Percentiles rank a stretch among this genome's conserved stretches.
Evolutionary conservation across 2,797 vertebrate genomes (phyloP).

Genomic region (Danio aesculapii): DNA sequence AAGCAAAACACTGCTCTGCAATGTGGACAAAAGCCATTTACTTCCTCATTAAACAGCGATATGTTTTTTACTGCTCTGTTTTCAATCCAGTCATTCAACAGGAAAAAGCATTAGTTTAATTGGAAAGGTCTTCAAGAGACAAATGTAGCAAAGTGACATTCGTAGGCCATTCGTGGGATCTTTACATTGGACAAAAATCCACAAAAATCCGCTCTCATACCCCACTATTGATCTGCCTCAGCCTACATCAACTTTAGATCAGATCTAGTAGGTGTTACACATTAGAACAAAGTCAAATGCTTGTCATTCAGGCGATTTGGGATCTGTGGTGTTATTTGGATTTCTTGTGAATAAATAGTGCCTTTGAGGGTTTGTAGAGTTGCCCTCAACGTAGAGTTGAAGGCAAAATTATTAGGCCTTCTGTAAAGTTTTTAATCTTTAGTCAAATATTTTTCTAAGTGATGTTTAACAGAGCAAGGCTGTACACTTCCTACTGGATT

Average conservation of each 20-base stretch:
- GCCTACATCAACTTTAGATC: conserved; percentile 55
- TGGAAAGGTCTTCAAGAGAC: conserved; percentile 49
- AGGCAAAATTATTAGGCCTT: too few relatives aligned
- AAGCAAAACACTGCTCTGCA: conserved; percentile 18
- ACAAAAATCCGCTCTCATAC: conserved; percentile 51
- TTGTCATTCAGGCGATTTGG: conserved; percentile 43
- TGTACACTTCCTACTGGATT: too few relatives aligned
- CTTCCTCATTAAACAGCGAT: conserved; percentile 15
- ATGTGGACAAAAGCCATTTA: conserved; percentile 35
- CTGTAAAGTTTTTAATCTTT: too few relatives aligned
- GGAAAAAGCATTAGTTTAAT: conserved; percentile 54
- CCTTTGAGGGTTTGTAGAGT: conserved; percentile 14
- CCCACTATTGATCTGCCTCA: conserved; percentile 49
- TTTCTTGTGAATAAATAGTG: conserved; percentile 4
- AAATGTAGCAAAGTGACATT: conserved; percentile 44
- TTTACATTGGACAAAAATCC: conserved; percentile 50
- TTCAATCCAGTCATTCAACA: conserved; percentile 11
- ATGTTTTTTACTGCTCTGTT: conserved; percentile 15
- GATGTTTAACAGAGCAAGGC: too few relatives aligned
- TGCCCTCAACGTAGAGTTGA: not conserved
- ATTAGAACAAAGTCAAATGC: conserved; percentile 50
- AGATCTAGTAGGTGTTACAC: conserved; percentile 56
- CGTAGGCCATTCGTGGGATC: conserved; percentile 24
- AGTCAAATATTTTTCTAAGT: too few relatives aligned
- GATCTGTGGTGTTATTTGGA: conserved; percentile 13